These are phyloP conservation scores for Sebastes hopkinsi DNA, from an alignment of 2,797 vertebrate genomes.

Conservation along the genomic window DNA sequence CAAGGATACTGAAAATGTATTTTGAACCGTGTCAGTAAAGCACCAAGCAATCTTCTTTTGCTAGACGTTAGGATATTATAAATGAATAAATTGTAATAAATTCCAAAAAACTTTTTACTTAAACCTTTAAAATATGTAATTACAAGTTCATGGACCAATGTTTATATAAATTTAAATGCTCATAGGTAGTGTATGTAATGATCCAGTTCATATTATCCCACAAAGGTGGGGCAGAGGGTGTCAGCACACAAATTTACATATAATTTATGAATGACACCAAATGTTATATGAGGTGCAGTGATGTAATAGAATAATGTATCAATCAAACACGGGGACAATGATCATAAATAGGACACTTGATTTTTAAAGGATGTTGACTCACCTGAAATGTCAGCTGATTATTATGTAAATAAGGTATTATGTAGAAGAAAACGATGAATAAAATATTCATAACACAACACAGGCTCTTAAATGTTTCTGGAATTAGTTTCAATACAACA, in stretches of 20 bases:
- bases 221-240: neutral
- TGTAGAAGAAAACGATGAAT: neutral
- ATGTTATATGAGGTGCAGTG: neutral
- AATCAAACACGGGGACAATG: neutral
- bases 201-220: neutral
- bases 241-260: neutral
- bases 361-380: neutral
- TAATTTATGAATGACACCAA: neutral
- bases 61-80: neutral
- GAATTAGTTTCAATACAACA: neutral
- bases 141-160: neutral
- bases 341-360: neutral
- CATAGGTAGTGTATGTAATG: neutral
- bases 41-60: neutral
- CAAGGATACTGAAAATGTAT: neutral
- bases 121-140: neutral
- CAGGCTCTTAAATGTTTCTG: neutral
- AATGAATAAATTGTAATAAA: neutral
- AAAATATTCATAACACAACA: neutral
- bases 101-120: neutral
- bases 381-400: neutral
- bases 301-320: neutral
- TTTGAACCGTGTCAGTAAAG: neutral
- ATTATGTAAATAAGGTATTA: neutral
- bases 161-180: neutral